A percentile compares a stretch with the other conserved stretches of the same genome.
Evolutionary conservation across 2,888 invertebrate species (phyloP).

Genomic region (Drepana falcataria): DNA sequence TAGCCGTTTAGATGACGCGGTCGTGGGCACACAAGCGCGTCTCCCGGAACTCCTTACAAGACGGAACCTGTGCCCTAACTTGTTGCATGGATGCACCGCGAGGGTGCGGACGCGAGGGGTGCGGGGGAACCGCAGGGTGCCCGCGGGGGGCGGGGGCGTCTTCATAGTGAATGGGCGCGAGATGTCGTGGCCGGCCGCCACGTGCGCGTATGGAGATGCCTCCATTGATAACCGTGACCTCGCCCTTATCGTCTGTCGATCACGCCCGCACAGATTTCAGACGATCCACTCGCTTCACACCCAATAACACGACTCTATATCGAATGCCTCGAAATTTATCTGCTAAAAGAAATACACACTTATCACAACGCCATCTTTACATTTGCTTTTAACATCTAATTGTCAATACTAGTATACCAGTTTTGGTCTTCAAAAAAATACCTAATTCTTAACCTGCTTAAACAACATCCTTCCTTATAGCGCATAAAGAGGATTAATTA

Average conservation of each 20-base stretch:
- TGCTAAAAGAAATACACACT: too few relatives aligned
- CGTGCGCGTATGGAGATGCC: constrained; percentile 75
- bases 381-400: too few relatives aligned
- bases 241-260: constrained; percentile 67
- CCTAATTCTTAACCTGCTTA: too few relatives aligned
- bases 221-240: constrained; percentile 76
- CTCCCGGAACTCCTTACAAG: constrained; percentile 65
- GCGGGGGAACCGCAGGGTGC: constrained; percentile 28
- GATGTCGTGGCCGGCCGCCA: constrained; percentile 73
- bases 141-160: constrained; percentile 43
- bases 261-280: constrained; percentile 37
- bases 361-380: too few relatives aligned
- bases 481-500: too few relatives aligned
- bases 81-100: constrained; percentile 76
- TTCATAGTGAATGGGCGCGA: constrained; percentile 78
- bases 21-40: constrained; percentile 30
- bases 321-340: not conserved
- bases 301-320: not conserved
- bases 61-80: constrained; percentile 66
- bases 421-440: too few relatives aligned
- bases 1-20: constrained; percentile 10
- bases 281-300: constrained; percentile 10
- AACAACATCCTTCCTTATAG: too few relatives aligned
- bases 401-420: too few relatives aligned
- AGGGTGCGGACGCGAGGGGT: constrained; percentile 47